These are phyloP conservation scores for Prionailurus viverrinus DNA, from an alignment of 2,113 vertebrate species.

Conservation along the genomic window DNA sequence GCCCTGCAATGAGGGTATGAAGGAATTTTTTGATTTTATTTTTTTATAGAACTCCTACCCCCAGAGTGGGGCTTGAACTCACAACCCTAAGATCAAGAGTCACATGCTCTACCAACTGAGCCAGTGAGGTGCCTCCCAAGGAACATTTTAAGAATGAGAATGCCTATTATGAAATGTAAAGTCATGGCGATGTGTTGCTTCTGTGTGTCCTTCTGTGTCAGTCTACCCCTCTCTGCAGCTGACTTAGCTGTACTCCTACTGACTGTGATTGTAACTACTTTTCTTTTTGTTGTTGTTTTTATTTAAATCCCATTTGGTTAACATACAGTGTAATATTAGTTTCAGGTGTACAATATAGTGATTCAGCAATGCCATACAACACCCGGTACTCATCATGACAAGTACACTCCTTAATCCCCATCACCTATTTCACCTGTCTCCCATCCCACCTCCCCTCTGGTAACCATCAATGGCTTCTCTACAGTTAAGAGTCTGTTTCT, in stretches of 20 bases:
- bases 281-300: not conserved
- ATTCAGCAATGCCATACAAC: not conserved
- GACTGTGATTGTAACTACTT: conserved; percentile 5
- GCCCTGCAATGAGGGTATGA: not conserved
- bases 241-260: not conserved
- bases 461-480: not conserved
- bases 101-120: too few relatives aligned
- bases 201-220: not conserved
- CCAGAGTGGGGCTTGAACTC: not conserved
- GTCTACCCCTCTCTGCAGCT: not conserved
- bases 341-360: not conserved
- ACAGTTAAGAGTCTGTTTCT: not conserved
- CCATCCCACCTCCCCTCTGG: not conserved
- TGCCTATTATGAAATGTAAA: not conserved
- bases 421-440: not conserved
- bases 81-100: not conserved
- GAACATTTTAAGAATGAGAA: not conserved
- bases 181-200: not conserved
- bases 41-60: not conserved
- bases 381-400: not conserved
- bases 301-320: not conserved
- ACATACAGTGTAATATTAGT: not conserved
- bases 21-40: not conserved
- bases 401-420: not conserved
- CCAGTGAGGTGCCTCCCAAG: not conserved